Percentiles rank a stretch among this genome's conserved stretches.
Conservation (phyloP, 2,113 vertebrate genomes). For the Numida meleagris region DNA sequence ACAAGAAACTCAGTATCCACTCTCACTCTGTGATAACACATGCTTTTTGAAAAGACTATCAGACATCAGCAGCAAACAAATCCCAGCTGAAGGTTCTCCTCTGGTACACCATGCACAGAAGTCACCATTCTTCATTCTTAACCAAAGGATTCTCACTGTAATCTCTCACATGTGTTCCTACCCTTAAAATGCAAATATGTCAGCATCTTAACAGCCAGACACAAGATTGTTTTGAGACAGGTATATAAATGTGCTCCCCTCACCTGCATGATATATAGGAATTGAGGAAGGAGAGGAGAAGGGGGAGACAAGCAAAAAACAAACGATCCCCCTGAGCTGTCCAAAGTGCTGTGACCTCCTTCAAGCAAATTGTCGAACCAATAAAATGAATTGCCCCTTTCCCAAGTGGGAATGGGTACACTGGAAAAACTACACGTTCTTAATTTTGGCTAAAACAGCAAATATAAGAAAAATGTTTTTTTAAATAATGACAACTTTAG, state of each 20-base stretch:
- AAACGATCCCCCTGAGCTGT: neutral
- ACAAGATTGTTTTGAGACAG: neutral
- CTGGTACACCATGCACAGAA: neutral
- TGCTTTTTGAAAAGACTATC: neutral
- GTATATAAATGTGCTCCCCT: neutral
- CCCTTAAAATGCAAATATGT: neutral
- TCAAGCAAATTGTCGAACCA: neutral
- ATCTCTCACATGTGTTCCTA: fast-evolving
- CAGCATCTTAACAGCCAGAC: neutral
- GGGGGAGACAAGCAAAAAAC: neutral
- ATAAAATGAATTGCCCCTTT: neutral
- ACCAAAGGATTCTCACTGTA: neutral
- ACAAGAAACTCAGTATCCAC: neutral
- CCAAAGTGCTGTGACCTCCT: neutral
- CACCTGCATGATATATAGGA: fast-evolving
- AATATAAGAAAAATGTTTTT: fast-evolving
- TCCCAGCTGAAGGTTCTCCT: neutral
- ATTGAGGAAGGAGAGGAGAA: neutral
- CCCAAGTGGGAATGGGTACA: neutral
- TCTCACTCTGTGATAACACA: neutral
- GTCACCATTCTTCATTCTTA: neutral
- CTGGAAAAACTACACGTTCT: neutral
- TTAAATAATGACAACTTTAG: neutral
- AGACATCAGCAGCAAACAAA: neutral
- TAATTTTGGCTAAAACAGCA: neutral